Evolutionary conservation across 2,888 invertebrate genomes (phyloP), one percentile per base, ranked within the genome.

Genomic region (Theristus sp.): DNA sequence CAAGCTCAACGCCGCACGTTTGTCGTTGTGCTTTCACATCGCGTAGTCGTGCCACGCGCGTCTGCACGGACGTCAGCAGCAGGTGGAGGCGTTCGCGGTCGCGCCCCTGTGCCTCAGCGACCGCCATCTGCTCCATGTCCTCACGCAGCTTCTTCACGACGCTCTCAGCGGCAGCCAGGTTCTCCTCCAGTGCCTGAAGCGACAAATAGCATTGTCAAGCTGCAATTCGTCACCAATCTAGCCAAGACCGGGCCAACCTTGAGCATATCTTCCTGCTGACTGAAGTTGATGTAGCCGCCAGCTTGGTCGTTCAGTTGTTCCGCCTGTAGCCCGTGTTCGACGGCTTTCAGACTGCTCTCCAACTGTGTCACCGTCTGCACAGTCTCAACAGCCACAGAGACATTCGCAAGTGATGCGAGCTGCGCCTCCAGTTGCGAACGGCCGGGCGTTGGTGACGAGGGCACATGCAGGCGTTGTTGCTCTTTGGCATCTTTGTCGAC

Each of bases 1-100:
- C n/a, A n/a, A n/a, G n/a, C n/a, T n/a, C n/a, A 67, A 53, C n/a
- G n/a, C 6, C 49, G 6, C 6, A 49, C 49, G 49, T 24, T n/a
- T 49, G 49, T 49, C 49, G 49, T 49, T 49, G 49, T 6, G 49
- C 57, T 2, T 49, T 46, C 24, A n/a, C n/a, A 46, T 47, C 56
- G 30, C 55, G 47, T 1, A 57, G 56, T 24, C 57, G 25, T 22
- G 52, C 28, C 17, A 60, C 47, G n/a, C 57, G 56, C 2, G 49
- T 25, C 17, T 28, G 13, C 27, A 38, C 49, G 22, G 60, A 46
- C 6, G 49, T 17, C 29, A 60, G 24, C 52, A 49, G n/a, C 53
- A 60, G 28, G 1, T 47, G 49, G 25, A 60, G 52, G 6, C 53
- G 38, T 22, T 60, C 57, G n/a, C 28, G 17, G 22, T 56, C 60